A percentile compares a stretch with the other conserved stretches of the same genome.
Evolutionary conservation across 2,797 vertebrate species (phyloP).

Genomic region (Cryptoblepharus egeriae): DNA sequence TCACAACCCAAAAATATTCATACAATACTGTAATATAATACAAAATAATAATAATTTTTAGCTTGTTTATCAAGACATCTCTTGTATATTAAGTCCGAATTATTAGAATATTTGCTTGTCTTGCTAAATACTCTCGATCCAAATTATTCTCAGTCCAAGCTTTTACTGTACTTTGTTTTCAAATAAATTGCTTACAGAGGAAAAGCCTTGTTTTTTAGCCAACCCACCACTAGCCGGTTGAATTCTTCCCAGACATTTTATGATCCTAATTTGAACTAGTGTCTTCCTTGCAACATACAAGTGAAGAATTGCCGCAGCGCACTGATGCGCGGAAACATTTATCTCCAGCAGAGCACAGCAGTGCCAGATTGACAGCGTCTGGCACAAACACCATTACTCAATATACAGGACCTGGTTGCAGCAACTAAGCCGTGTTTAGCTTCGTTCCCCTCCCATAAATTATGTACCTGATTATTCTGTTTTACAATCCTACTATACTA

Average conservation of each 20-base stretch:
- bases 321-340: conserved; percentile 2
- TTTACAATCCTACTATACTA: neutral
- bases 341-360: neutral
- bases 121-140: no score
- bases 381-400: neutral
- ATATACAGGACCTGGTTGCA: neutral
- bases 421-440: no score
- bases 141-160: no score
- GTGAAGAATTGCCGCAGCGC: conserved; percentile 16
- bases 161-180: no score
- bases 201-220: neutral
- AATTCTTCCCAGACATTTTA: conserved; percentile 11
- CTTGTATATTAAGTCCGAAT: no score
- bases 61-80: no score
- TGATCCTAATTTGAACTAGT: neutral
- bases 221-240: neutral
- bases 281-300: conserved; percentile 1
- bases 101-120: no score
- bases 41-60: no score
- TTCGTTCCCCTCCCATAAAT: neutral
- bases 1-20: no score
- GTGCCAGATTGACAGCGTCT: neutral
- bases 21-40: no score
- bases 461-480: neutral
- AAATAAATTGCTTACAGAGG: neutral